Base-by-base conservation (phyloP, 2,888 invertebrate genomes). In the Lumbricus terrestris region DNA sequence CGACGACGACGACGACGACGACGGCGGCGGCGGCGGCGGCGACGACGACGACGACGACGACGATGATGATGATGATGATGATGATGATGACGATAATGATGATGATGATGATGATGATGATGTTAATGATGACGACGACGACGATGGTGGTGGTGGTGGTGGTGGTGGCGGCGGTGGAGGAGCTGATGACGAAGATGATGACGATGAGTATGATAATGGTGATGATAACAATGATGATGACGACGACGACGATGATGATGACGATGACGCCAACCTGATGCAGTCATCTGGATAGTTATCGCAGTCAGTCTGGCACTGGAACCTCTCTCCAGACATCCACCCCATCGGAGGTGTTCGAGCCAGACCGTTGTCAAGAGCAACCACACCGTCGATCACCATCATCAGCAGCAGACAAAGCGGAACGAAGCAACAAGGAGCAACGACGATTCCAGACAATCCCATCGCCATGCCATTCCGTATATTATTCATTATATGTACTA, bases 271-370 rank as follows among this genome's bases (percentile, higher is more conserved):
- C 69, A 91, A 94, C 94, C 94, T 94, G 89, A 94, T 93, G 90
- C 94, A 94, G 90, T 93, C 93, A 40, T 94, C 93, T 8, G 94
- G 94, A 90, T 94, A 93, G 83, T 92, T 93, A 13, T 91, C 91
- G 90, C 94, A 94, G 90, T 94, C 93, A 11, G 92, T 92, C 90
- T 93, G 93, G 91, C 94, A 94, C 29, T 93, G 90, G 90, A 93
- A 94, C 33, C 94, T 91, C 92, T 94, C 93, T 93, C 94, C 94
- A 89, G 93, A 93, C 92, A 94, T 91, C 94, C 94, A 94, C 4
- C 94, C 94, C 94, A 94, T 94, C 6, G 94, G 94, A 33, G 94
- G 94, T 35, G 93, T 94, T 69, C 92, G 91, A 20, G 94, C 94
- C 88, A 94, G 91, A 13, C 94, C 94, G 92, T 94, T 94, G 91